Evolutionary conservation across 2,888 invertebrate species (phyloP).

Genomic region (Callinectes sapidus): DNA sequence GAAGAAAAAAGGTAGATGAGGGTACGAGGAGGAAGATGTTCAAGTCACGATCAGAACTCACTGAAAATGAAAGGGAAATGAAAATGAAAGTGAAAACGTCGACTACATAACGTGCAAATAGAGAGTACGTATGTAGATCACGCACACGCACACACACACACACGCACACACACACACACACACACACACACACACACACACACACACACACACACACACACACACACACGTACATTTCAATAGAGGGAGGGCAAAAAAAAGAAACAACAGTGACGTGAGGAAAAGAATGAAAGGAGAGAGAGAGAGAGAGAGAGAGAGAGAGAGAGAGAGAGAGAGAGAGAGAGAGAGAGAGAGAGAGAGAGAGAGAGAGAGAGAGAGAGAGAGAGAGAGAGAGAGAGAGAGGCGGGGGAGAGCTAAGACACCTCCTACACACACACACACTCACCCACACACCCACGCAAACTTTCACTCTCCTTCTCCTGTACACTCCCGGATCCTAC

Average conservation of each 20-base stretch:
- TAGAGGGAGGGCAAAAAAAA: neutral
- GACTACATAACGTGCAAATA: neutral
- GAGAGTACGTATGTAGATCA: neutral
- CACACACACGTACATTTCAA: neutral
- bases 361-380: neutral
- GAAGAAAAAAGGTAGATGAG: neutral
- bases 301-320: conserved; percentile 13
- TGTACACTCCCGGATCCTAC: neutral
- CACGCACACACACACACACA: conserved; percentile 39
- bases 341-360: neutral
- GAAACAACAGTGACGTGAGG: neutral
- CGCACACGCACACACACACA: conserved; percentile 30
- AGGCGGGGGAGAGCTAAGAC: neutral
- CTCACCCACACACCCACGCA: conserved; percentile 10
- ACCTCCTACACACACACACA: neutral
- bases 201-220: conserved; percentile 36
- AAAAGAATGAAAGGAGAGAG: neutral
- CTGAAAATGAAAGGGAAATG: neutral
- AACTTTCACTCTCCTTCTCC: neutral
- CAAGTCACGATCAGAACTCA: neutral
- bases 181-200: conserved; percentile 38
- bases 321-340: conserved; percentile 14
- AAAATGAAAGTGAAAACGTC: neutral
- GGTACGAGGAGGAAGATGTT: neutral
- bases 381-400: neutral